Conservation (phyloP, 1,140 invertebrate genomes). For the Pomacea maculata region DNA sequence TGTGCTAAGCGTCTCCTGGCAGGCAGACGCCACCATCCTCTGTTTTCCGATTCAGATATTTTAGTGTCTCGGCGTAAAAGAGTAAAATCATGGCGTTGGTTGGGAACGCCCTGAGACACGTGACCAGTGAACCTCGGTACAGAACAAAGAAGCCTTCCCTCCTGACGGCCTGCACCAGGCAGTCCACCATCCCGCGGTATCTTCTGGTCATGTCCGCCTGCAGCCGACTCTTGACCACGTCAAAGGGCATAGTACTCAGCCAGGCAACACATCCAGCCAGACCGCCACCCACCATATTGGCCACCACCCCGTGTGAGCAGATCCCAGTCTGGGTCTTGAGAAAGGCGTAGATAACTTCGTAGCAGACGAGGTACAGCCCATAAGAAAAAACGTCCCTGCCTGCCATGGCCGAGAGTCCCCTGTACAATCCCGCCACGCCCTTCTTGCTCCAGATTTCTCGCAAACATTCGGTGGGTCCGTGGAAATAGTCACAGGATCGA, state of each 20-base stretch:
- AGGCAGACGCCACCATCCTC: too few species aligned
- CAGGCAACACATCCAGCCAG: slow-evolving; percentile 67
- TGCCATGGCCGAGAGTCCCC: neutral
- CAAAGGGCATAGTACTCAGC: slow-evolving; percentile 57
- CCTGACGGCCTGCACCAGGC: slow-evolving; percentile 33
- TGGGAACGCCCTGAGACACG: slow-evolving; percentile 53
- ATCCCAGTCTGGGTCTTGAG: slow-evolving; percentile 8
- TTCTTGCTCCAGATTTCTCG: neutral
- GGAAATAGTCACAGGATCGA: slow-evolving; percentile 4
- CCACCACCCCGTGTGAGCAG: slow-evolving; percentile 19
- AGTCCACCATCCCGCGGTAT: slow-evolving; percentile 33
- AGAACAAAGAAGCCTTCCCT: slow-evolving; percentile 49
- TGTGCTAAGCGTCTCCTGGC: neutral
- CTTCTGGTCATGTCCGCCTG: slow-evolving; percentile 41
- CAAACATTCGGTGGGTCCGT: slow-evolving; percentile 17
- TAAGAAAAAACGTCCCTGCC: slow-evolving; percentile 25
- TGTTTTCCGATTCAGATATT: slow-evolving; percentile 15
- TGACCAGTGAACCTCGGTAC: slow-evolving; percentile 44
- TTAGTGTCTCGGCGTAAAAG: slow-evolving; percentile 64
- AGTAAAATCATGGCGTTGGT: slow-evolving; percentile 63
- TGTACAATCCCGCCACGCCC: slow-evolving; percentile 14
- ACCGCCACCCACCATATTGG: slow-evolving; percentile 68
- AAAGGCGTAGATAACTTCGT: slow-evolving; percentile 11
- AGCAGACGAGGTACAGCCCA: slow-evolving; percentile 26
- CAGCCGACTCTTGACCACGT: slow-evolving; percentile 62